Percentiles rank a stretch among this genome's conserved stretches.
Conservation (phyloP, 2,888 invertebrate genomes). For the Erynnis tages region DNA sequence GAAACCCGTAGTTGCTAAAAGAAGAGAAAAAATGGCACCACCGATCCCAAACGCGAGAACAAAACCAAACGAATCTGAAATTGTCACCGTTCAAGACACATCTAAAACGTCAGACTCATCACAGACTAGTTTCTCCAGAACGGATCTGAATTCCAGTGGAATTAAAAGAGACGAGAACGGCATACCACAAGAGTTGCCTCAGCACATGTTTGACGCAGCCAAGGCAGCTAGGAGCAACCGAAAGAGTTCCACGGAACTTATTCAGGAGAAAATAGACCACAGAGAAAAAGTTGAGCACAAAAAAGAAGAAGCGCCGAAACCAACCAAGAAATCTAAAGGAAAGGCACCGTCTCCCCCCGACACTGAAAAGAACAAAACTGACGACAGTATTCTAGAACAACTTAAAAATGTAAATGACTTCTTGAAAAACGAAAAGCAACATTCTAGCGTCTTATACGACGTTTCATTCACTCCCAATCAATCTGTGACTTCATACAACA, state of each 20-base stretch:
- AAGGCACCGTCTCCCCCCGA: constrained; percentile 89
- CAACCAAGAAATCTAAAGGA: constrained; percentile 84
- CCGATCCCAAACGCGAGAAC: constrained; percentile 73
- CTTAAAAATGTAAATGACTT: constrained; percentile 66
- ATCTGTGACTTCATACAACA: constrained; percentile 55
- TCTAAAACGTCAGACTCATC: constrained; percentile 61
- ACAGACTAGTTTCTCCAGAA: constrained; percentile 58
- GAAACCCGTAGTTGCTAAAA: constrained; percentile 78
- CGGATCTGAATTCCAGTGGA: constrained; percentile 80
- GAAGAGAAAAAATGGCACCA: constrained; percentile 74
- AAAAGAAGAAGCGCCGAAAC: constrained; percentile 62
- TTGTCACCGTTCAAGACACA: constrained; percentile 50
- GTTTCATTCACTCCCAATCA: constrained; percentile 43
- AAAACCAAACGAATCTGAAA: constrained; percentile 64
- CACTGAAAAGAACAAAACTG: constrained; percentile 69
- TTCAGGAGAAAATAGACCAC: constrained; percentile 57
- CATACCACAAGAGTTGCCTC: constrained; percentile 86
- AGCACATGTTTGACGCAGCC: constrained; percentile 87
- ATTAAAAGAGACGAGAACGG: constrained; percentile 82
- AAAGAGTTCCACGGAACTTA: constrained; percentile 72
- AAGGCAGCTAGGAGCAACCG: constrained; percentile 86
- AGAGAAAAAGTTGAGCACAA: constrained; percentile 55
- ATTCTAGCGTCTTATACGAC: constrained; percentile 63
- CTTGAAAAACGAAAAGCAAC: constrained; percentile 66
- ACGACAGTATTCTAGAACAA: constrained; percentile 73